These are phyloP conservation scores for Todiramphus chloris DNA, from an alignment of 2,113 vertebrate species.

Conservation along the genomic window DNA sequence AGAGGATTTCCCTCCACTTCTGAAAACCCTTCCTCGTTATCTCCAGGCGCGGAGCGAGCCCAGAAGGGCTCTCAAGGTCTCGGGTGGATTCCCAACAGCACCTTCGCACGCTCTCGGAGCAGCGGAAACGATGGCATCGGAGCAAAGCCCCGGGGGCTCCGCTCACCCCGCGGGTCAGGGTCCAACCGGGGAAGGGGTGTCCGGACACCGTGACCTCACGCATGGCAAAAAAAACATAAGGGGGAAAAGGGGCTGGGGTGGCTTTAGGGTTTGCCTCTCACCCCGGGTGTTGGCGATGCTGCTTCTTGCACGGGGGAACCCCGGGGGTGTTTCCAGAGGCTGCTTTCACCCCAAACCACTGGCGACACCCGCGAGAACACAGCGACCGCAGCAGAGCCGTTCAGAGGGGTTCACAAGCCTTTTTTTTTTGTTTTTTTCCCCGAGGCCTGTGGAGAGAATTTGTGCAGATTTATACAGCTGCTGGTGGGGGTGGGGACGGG, in stretches of 20 bases:
- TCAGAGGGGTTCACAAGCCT: too few species aligned
- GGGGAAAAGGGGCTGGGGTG: too few species aligned
- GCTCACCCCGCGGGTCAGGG: not conserved
- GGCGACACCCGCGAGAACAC: accelerated
- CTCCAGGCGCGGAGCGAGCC: not conserved
- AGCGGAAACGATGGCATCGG: not conserved
- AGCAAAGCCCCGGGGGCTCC: not conserved
- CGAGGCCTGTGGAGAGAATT: not conserved
- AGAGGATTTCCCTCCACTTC: slow-evolving; percentile 11
- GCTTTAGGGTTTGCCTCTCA: not conserved
- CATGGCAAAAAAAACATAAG: not conserved
- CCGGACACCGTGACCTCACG: accelerated
- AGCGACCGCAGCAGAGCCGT: not conserved
- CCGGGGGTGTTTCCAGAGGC: too few species aligned
- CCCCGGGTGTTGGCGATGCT: not conserved
- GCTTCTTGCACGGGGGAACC: not conserved
- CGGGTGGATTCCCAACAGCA: not conserved
- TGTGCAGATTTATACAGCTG: not conserved
- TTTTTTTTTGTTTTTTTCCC: not conserved
- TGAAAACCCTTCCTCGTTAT: not conserved
- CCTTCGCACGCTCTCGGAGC: not conserved
- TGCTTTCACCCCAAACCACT: not conserved
- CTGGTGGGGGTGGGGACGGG: not conserved
- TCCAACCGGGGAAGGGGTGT: not conserved
- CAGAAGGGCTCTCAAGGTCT: not conserved